A percentile compares a stretch with the other conserved stretches of the same genome.
phyloP scores from a whole-genome alignment of 92 coral and sea anemone species.

The Virgularia gustaviana region DNA sequence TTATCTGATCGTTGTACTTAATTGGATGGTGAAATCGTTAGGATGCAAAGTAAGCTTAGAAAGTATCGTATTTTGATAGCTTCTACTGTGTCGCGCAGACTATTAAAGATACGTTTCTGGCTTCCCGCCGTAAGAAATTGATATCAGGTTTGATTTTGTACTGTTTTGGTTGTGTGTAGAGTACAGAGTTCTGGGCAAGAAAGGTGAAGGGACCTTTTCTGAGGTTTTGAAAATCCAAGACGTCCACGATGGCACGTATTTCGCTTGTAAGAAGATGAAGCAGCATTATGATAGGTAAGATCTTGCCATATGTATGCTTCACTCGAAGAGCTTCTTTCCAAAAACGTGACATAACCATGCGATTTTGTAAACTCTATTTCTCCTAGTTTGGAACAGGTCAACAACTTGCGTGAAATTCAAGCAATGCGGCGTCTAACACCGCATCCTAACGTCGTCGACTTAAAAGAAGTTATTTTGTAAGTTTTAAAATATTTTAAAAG shows the following conservation, averaged over 20 bases:
- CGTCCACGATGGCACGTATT: conserved; percentile 85
- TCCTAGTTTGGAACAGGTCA: conserved; percentile 87
- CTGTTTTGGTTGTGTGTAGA: conserved; percentile 37
- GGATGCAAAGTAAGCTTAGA: conserved; percentile 11
- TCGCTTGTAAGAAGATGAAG: conserved; percentile 98
- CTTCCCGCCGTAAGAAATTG: neutral
- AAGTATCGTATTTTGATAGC: too few species aligned
- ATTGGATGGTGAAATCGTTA: too few species aligned
- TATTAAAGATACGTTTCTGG: neutral
- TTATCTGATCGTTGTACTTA: too few species aligned
- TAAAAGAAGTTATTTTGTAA: conserved; percentile 92
- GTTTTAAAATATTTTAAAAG: conserved; percentile 41
- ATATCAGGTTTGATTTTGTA: neutral
- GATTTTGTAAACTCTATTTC: neutral
- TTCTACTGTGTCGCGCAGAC: neutral
- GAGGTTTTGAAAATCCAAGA: conserved; percentile 95
- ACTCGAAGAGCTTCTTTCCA: neutral
- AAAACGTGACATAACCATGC: neutral
- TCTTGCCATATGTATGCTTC: too few species aligned
- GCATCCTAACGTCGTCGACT: conserved; percentile 86
- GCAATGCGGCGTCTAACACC: conserved; percentile 93
- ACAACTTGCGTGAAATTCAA: conserved; percentile 85
- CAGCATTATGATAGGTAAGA: conserved; percentile 87
- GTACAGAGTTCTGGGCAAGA: conserved; percentile 94
- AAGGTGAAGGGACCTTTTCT: conserved; percentile 98